Evolutionary conservation across 2,888 invertebrate genomes (phyloP).

Genomic region (Macroteleia sp.): DNA sequence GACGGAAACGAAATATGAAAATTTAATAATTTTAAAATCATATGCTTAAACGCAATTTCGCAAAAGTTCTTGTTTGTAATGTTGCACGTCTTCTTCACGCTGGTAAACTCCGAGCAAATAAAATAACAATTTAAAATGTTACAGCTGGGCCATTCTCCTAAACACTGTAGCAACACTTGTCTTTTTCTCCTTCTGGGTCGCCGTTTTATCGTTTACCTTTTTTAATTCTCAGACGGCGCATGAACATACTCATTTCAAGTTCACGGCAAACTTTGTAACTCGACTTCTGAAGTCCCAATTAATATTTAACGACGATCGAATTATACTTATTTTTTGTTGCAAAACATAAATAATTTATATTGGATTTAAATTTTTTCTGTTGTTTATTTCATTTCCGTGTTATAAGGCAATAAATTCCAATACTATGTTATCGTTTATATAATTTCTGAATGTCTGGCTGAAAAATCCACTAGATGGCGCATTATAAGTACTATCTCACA

Average conservation of each 20-base stretch:
- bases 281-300: constrained; percentile 16
- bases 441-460: too few species aligned
- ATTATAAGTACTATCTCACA: too few species aligned
- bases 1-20: too few species aligned
- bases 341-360: too few species aligned
- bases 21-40: too few species aligned
- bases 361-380: too few species aligned
- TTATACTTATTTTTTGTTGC: constrained; percentile 21
- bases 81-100: constrained; percentile 45
- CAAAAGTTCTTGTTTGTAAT: constrained; percentile 47
- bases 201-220: constrained; percentile 16
- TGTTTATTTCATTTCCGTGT: too few species aligned
- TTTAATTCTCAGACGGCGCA: constrained; percentile 45
- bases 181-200: constrained; percentile 6
- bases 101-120: constrained; percentile 44
- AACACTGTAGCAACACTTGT: constrained; percentile 40
- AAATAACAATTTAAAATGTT: constrained; percentile 60
- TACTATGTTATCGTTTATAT: too few species aligned
- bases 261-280: constrained; percentile 41
- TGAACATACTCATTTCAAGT: constrained; percentile 48
- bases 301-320: constrained; percentile 53
- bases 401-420: too few species aligned
- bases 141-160: constrained; percentile 34
- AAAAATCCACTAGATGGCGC: too few species aligned
- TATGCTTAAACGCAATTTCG: constrained; percentile 38